Conservation (phyloP, 2,797 vertebrate species). For the Acrossocheilus fasciatus region DNA sequence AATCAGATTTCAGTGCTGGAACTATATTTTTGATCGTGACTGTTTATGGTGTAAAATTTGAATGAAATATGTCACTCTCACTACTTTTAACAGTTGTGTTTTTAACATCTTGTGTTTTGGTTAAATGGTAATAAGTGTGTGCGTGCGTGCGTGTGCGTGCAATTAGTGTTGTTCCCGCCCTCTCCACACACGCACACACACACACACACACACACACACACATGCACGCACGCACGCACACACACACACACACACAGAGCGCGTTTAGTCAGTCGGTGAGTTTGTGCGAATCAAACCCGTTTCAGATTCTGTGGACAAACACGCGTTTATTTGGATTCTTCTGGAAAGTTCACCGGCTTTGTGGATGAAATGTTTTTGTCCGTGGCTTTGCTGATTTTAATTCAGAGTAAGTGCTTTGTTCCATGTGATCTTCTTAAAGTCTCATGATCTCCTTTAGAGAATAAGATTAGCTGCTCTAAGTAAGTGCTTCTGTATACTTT, state of each 20-base stretch:
- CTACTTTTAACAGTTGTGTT: background rate
- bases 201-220: background rate
- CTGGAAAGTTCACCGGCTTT: background rate
- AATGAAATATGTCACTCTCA: background rate
- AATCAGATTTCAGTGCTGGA: background rate
- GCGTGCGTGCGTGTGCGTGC: too few relatives aligned
- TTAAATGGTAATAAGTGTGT: background rate
- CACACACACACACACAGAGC: background rate
- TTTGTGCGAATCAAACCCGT: background rate
- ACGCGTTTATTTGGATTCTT: background rate
- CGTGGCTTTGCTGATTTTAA: slow-evolving; percentile 43
- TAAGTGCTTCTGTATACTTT: background rate
- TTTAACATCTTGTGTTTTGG: background rate
- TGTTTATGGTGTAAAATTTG: background rate
- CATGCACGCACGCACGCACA: background rate
- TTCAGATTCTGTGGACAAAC: background rate
- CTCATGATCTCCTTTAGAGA: slow-evolving; percentile 38
- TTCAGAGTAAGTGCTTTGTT: slow-evolving; percentile 57
- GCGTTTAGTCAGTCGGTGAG: background rate
- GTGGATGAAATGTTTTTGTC: slow-evolving; percentile 25
- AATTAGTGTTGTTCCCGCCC: slow-evolving; percentile 18
- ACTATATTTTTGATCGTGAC: background rate
- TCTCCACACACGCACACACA: background rate
- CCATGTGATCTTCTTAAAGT: slow-evolving; percentile 37
- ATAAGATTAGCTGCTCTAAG: slow-evolving; percentile 39